phyloP scores from a whole-genome alignment of 2,888 invertebrate genomes.

The Anthophora plumipes region DNA sequence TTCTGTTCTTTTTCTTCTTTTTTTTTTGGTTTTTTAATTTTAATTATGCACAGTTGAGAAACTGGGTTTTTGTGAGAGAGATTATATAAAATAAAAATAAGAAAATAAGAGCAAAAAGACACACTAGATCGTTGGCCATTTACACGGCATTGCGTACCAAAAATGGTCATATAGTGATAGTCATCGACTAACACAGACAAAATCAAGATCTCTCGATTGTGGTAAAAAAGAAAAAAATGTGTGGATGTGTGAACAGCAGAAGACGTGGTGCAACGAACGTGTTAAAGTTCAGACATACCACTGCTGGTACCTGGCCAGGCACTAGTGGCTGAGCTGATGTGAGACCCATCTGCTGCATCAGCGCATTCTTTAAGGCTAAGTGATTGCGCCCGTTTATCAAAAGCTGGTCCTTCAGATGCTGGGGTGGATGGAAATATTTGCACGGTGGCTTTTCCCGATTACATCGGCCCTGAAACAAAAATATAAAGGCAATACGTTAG shows the following conservation, averaged over 20 bases:
- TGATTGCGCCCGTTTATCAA: slow-evolving; percentile 99
- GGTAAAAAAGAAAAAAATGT: slow-evolving; percentile 64
- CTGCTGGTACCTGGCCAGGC: slow-evolving; percentile 96
- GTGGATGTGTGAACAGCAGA: slow-evolving; percentile 74
- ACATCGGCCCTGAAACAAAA: slow-evolving; percentile 96
- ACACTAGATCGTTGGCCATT: slow-evolving; percentile 57
- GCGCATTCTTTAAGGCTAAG: slow-evolving; percentile 98
- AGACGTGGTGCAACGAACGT: slow-evolving; percentile 72
- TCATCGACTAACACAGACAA: slow-evolving; percentile 73
- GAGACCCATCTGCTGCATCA: slow-evolving; percentile 98
- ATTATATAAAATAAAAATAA: background rate
- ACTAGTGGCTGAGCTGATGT: slow-evolving; percentile 95
- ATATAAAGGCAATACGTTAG: slow-evolving; percentile 14
- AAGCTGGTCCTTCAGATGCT: slow-evolving; percentile 99
- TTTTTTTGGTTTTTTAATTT: no score
- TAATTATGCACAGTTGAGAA: no score
- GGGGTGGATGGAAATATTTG: slow-evolving; percentile 99
- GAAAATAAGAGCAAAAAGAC: background rate
- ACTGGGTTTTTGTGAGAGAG: background rate
- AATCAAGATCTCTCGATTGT: slow-evolving; percentile 70
- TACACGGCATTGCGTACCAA: slow-evolving; percentile 65
- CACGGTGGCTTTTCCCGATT: slow-evolving; percentile 99
- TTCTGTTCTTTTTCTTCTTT: no score
- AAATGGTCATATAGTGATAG: slow-evolving; percentile 68
- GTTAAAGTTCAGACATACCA: slow-evolving; percentile 89